Percentiles rank a stretch among this genome's conserved stretches.
Evolutionary conservation across 2,797 vertebrate genomes (phyloP).

Genomic region (Remorina albescens): DNA sequence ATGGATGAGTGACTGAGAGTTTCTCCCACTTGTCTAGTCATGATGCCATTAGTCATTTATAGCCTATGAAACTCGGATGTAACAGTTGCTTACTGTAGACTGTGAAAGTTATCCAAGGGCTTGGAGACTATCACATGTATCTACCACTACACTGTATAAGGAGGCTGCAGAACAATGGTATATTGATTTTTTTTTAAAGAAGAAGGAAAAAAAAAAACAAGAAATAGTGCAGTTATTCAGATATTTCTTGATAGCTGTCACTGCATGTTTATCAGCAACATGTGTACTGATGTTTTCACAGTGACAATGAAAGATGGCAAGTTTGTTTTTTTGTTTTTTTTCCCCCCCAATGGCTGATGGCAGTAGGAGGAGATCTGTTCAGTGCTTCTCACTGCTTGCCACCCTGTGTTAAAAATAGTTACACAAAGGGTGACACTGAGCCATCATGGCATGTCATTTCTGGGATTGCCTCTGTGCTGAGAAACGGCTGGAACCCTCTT

Average conservation of each 20-base stretch:
- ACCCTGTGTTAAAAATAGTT: conserved; percentile 61
- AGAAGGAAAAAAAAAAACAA: background rate
- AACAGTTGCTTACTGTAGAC: conserved; percentile 19
- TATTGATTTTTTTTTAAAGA: conserved; percentile 1
- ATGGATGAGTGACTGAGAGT: conserved; percentile 31
- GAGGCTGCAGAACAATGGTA: background rate
- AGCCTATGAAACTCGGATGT: conserved; percentile 35
- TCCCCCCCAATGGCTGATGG: conserved; percentile 23
- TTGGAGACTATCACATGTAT: too few relatives aligned
- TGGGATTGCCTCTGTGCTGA: conserved; percentile 37
- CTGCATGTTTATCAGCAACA: conserved; percentile 48
- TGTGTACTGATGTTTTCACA: conserved; percentile 46
- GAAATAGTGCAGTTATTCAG: conserved; percentile 20
- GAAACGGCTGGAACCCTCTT: conserved; percentile 30
- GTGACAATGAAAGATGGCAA: conserved; percentile 55
- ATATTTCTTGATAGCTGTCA: conserved; percentile 55
- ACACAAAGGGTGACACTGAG: conserved; percentile 63
- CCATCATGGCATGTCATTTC: conserved; percentile 54
- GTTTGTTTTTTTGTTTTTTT: conserved; percentile 7
- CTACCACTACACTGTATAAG: background rate
- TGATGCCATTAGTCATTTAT: conserved; percentile 46
- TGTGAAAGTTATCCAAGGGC: conserved; percentile 5
- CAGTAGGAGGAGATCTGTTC: conserved; percentile 41
- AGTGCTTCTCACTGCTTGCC: conserved; percentile 38
- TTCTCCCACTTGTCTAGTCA: conserved; percentile 18